Percentiles rank a stretch among this genome's conserved stretches.
These are phyloP conservation scores for Heliornis fulica DNA, from an alignment of 2,113 vertebrate genomes.

Conservation along the genomic window DNA sequence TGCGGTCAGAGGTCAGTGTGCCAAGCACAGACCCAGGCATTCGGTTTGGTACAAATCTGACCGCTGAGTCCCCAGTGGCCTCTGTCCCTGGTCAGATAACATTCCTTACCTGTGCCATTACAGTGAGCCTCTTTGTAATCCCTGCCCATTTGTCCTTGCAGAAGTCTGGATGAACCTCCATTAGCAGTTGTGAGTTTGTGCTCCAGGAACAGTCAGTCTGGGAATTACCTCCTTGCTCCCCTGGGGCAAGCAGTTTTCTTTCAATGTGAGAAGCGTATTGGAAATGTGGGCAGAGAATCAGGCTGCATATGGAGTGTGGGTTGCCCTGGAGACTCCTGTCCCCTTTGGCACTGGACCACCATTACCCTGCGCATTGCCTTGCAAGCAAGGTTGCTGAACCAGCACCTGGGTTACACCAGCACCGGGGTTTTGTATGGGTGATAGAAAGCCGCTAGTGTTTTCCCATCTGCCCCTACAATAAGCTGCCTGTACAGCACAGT, in stretches of 20 bases:
- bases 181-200: not conserved
- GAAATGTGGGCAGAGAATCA: not conserved
- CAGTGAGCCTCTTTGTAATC: not conserved
- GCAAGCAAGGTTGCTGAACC: not conserved
- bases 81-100: not conserved
- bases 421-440: not conserved
- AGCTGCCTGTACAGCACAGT: not conserved
- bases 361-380: not conserved
- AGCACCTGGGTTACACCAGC: not conserved
- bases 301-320: rapidly evolving
- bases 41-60: not conserved
- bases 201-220: not conserved
- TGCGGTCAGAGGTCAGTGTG: not conserved
- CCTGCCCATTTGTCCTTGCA: not conserved
- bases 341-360: not conserved
- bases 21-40: not conserved
- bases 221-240: not conserved
- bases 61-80: not conserved
- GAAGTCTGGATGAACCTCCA: not conserved
- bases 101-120: not conserved
- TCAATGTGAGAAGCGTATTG: not conserved
- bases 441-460: not conserved
- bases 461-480: not conserved
- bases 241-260: not conserved
- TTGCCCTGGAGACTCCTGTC: not conserved